These are phyloP conservation scores for Lamprologus ornatipinnis DNA, from an alignment of 2,113 vertebrate species.

Conservation along the genomic window DNA sequence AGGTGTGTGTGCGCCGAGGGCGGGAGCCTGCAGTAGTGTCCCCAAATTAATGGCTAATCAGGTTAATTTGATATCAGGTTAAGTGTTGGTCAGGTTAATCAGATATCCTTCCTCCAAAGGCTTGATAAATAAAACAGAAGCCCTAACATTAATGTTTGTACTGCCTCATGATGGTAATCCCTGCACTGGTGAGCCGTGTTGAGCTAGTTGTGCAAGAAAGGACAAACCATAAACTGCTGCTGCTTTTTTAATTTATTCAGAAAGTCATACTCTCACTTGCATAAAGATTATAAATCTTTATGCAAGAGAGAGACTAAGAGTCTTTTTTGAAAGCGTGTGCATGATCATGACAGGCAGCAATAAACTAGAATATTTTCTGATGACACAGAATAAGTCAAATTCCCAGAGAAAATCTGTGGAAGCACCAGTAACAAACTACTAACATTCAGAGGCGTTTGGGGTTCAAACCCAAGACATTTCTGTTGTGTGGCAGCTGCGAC, in stretches of 20 bases:
- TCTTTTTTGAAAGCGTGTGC: not conserved
- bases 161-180: not conserved
- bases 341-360: not conserved
- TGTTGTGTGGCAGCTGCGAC: not conserved
- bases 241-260: not conserved
- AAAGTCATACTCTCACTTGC: not conserved
- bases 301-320: not conserved
- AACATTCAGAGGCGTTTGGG: fast-evolving
- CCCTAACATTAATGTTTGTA: not conserved
- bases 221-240: not conserved
- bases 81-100: not conserved
- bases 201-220: not conserved
- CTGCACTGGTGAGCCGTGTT: not conserved
- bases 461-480: not conserved
- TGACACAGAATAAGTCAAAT: not conserved
- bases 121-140: not conserved
- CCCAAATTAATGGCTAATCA: not conserved
- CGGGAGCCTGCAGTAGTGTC: not conserved
- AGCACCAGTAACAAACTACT: not conserved
- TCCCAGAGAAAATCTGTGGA: not conserved
- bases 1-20: no score
- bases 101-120: fast-evolving
- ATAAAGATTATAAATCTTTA: not conserved
- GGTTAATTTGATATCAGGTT: not conserved
- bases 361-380: not conserved